These are phyloP conservation scores for Enteromius radiatus DNA, from an alignment of 2,797 vertebrate genomes.

Conservation along the genomic window DNA sequence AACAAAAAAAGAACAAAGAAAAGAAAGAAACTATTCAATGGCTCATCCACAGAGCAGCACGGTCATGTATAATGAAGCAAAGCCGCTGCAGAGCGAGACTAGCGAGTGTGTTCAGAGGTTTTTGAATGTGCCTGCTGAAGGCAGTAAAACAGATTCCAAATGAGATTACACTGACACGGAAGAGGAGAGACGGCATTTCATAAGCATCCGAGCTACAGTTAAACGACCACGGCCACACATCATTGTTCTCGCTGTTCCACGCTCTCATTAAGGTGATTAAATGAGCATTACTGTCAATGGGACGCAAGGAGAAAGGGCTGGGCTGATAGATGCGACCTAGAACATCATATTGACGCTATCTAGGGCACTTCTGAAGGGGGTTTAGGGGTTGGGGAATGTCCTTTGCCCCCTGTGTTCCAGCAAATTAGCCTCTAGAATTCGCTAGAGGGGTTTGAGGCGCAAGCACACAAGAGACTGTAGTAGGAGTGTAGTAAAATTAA, in stretches of 20 bases:
- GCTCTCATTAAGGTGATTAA: slow-evolving; percentile 49
- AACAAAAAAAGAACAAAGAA: background rate
- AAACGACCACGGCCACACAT: slow-evolving; percentile 41
- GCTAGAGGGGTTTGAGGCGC: slow-evolving; percentile 19
- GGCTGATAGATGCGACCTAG: slow-evolving; percentile 34
- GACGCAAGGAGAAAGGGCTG: background rate
- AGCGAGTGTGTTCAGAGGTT: slow-evolving; percentile 31
- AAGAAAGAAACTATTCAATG: slow-evolving; percentile 40
- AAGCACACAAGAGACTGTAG: slow-evolving; percentile 2
- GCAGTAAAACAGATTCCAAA: slow-evolving; percentile 49
- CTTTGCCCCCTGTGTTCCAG: slow-evolving; percentile 6
- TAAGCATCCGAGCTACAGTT: slow-evolving; percentile 37
- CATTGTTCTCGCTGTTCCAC: slow-evolving; percentile 37
- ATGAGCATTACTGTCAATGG: slow-evolving; percentile 50
- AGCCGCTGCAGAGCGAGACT: slow-evolving; percentile 19
- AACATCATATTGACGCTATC: slow-evolving; percentile 20
- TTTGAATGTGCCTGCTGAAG: slow-evolving; percentile 43
- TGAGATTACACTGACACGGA: slow-evolving; percentile 41
- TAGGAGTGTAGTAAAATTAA: background rate
- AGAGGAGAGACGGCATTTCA: slow-evolving; percentile 36
- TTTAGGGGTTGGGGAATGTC: slow-evolving; percentile 21
- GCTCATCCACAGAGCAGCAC: slow-evolving; percentile 29
- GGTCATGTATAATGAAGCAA: slow-evolving; percentile 44
- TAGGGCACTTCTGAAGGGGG: slow-evolving; percentile 13
- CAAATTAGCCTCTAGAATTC: slow-evolving; percentile 1